Base-by-base conservation (phyloP, 2,113 vertebrate species). In the Arothron firmamentum region DNA sequence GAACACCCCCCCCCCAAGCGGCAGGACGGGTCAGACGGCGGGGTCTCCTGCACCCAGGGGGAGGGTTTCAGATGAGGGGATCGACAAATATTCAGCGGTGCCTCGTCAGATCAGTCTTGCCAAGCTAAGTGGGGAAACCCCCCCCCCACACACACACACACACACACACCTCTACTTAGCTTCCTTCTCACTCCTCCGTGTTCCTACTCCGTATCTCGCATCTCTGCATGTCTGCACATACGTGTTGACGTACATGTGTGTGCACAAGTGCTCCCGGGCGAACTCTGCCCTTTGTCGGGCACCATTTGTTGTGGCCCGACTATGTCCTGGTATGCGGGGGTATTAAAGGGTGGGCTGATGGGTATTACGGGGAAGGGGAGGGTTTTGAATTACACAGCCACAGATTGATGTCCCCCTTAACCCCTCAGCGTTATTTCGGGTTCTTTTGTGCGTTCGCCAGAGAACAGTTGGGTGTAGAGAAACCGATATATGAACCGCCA, bases 261-360 rank as follows among this genome's bases (percentile, higher is more conserved):
- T 7, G 46, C 69, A 61, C 74, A 75, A 70, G 79, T 69, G 71
- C 79, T 71, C 76, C 83, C 75, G 67, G 75, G 74, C 69, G 80
- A 88, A 87, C 84, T 85, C 81, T 90, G 90, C 84, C 89, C 90
- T 92, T 91, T 90, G 87, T 89, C 74, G 79, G 77, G 75, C 77
- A 89, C 82, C 88, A 91, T 91, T 91, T 92, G 90, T 91, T 92
- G 87, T 88, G 85, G 83, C 78, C 82, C 75, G 77, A 72, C 72
- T 84, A 78, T 77, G 73, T 83, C 72, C 82, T 84, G 90, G 89
- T 86, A 91, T 91, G 90, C 74, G 59, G 58, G 87, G 85, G 86
- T 83, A 87, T 86, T 89, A 85, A 31, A 75, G 63, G 74, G 77
- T 57, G 81, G 82, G 79, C 59, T 70, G 76, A 70, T 55, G 85